These are phyloP conservation scores for Drosophila mojavensis DNA, from an alignment of 1,140 invertebrate species.

Conservation along the genomic window DNA sequence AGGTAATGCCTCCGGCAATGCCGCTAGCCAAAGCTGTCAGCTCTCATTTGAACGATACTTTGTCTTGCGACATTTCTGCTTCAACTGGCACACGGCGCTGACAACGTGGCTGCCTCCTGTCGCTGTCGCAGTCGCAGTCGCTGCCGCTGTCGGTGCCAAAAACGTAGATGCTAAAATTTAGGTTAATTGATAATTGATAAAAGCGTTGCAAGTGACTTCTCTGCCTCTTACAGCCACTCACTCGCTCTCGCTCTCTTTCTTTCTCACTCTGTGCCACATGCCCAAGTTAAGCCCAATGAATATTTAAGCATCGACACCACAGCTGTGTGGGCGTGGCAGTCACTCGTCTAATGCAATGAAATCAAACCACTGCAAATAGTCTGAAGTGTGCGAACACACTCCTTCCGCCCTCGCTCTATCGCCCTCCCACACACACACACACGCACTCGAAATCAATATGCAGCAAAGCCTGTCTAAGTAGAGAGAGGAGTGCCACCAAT, in stretches of 20 bases:
- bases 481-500: slow-evolving; percentile 35
- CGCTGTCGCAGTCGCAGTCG: neutral
- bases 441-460: slow-evolving; percentile 54
- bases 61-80: slow-evolving; percentile 59
- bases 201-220: slow-evolving; percentile 47
- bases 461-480: neutral
- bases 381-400: slow-evolving; percentile 39
- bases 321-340: slow-evolving; percentile 28
- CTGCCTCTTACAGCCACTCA: slow-evolving; percentile 2
- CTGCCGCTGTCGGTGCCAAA: slow-evolving; percentile 65
- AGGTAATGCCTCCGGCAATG: neutral
- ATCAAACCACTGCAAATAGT: slow-evolving; percentile 71
- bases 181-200: slow-evolving; percentile 83
- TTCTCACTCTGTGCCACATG: neutral
- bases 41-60: slow-evolving; percentile 64
- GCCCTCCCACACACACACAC: neutral
- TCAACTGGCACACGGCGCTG: slow-evolving; percentile 55
- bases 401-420: slow-evolving; percentile 12
- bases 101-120: slow-evolving; percentile 33
- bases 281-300: slow-evolving; percentile 50
- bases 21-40: slow-evolving; percentile 51
- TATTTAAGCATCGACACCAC: slow-evolving; percentile 48
- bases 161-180: slow-evolving; percentile 74
- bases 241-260: neutral
- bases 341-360: slow-evolving; percentile 67